Percentiles rank a stretch among this genome's conserved stretches.
phyloP scores from a whole-genome alignment of 2,888 invertebrate genomes.

The Mesoligia furuncula region DNA sequence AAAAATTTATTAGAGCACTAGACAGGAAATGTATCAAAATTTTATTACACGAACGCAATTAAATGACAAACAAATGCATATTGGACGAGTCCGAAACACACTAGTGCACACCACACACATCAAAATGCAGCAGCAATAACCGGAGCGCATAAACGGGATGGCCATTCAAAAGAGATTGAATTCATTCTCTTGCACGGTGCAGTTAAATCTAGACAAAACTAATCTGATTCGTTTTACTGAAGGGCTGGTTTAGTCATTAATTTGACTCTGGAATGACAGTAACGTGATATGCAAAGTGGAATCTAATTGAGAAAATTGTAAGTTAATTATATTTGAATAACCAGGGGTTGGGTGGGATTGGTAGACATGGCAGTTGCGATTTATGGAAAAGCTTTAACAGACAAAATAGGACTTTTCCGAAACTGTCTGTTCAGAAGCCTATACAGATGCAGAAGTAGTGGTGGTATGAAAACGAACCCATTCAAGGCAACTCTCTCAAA shows the following conservation, averaged over 20 bases:
- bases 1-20: slow-evolving; percentile 4
- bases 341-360: neutral
- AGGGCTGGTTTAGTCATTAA: slow-evolving; percentile 15
- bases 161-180: slow-evolving; percentile 67
- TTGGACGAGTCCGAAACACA: slow-evolving; percentile 24
- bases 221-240: slow-evolving; percentile 58
- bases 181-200: slow-evolving; percentile 70
- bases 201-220: slow-evolving; percentile 74
- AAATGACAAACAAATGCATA: slow-evolving; percentile 31
- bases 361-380: slow-evolving; percentile 4
- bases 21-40: slow-evolving; percentile 18
- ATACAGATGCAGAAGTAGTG: neutral
- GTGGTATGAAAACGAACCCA: neutral
- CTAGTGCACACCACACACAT: slow-evolving; percentile 21
- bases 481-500: neutral
- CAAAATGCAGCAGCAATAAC: slow-evolving; percentile 68
- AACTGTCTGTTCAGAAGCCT: neutral
- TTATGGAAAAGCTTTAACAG: neutral
- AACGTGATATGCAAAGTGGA: slow-evolving; percentile 1
- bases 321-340: slow-evolving; percentile 21
- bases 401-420: neutral
- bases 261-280: slow-evolving; percentile 18
- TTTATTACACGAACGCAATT: slow-evolving; percentile 35
- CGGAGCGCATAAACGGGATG: slow-evolving; percentile 61
- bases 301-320: neutral